Base-by-base conservation (phyloP, 2,888 invertebrate species). In the Sarcophaga caerulescens region DNA sequence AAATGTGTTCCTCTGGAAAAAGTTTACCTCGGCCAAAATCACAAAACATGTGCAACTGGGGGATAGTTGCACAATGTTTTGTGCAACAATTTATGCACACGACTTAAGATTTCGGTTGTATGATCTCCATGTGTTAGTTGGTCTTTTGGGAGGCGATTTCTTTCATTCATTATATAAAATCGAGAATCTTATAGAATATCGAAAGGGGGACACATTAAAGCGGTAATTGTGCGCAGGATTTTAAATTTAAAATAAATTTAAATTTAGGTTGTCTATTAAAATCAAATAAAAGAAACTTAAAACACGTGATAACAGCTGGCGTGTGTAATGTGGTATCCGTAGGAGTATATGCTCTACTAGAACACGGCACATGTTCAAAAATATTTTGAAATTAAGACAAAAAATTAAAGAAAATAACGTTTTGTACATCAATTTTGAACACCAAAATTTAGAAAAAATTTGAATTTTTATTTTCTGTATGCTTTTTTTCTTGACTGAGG, bases 231-330 rank as follows among this genome's bases (percentile, higher is more conserved):
- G 59, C 21, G 44, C 45, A 63, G 19, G 10, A 73, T 60, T 52
- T 71, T 12, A 21, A 73, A 57, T 74, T 63, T 52, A 69, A 78
- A 78, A 83, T 82, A 84, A 79, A 84, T 70, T 84, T 74, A 75
- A 84, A 84, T 84, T 84, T 75, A 71, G 84, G 79, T 84, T 84
- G 70, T 60, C 75, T 47, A 60, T 84, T 69, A 79, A 76, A 35
- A 45, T 4, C 17, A 70, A 70, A 59, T 25, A 69, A 74, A 78
- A 14, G 8, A 10, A 35, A 35, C 35, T 10, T 35, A 8, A 35
- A 35, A 35, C 35, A 35, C 35, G 35, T 35, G 8, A 10, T 35
- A 35, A 35, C 35, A 35, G 35, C 35, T 35, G 35, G 10, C 35
- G 2, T 35, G 35, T 3, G 10, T 35, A 35, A 35, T 35, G 52